A percentile compares a stretch with the other conserved stretches of the same genome.
Evolutionary conservation across 2,113 vertebrate genomes (phyloP).

Genomic region (Pseudorectes ferrugineus): DNA sequence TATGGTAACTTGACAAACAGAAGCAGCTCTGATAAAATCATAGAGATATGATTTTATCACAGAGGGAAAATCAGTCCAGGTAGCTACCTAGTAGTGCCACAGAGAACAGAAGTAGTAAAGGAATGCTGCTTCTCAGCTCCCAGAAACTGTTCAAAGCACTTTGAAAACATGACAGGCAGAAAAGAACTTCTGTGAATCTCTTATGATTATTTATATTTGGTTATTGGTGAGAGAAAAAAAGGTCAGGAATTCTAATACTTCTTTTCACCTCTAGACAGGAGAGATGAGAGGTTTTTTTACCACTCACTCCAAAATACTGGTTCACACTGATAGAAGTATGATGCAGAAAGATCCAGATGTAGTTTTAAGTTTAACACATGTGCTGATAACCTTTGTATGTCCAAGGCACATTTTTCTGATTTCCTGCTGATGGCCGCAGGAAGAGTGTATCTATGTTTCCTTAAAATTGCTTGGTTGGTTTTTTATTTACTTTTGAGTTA

Average conservation of each 20-base stretch:
- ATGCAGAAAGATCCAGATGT: background rate
- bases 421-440: background rate
- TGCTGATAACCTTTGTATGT: background rate
- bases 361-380: background rate
- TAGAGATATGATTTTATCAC: fast-evolving
- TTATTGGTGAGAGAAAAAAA: background rate
- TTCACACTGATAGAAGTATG: background rate
- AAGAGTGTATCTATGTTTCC: background rate
- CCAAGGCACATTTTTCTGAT: background rate
- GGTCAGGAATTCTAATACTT: background rate
- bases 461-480: background rate
- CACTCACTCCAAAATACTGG: background rate
- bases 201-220: background rate
- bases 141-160: background rate
- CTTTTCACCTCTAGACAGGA: background rate
- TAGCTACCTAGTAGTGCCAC: background rate
- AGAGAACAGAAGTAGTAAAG: background rate
- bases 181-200: background rate
- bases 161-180: background rate
- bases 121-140: background rate
- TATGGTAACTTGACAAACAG: background rate
- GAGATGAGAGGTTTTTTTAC: background rate
- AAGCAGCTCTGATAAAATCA: background rate
- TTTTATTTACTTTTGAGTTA: background rate
- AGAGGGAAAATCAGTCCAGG: background rate